These are phyloP conservation scores for Isaurus tuberculatus DNA, from an alignment of 92 coral and sea anemone genomes.

Conservation along the genomic window DNA sequence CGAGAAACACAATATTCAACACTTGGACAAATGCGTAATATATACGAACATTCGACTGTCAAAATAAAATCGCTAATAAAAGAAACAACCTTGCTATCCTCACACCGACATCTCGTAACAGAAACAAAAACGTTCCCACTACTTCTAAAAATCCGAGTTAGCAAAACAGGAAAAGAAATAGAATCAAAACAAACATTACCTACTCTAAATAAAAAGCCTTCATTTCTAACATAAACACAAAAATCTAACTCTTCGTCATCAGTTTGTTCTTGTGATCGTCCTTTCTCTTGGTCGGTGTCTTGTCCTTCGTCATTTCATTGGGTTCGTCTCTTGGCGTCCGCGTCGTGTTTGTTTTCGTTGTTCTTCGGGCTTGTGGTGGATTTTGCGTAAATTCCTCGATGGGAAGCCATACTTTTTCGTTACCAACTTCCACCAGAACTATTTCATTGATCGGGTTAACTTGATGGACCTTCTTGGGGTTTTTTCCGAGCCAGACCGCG, in stretches of 20 bases:
- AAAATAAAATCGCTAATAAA: neutral
- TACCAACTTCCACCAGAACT: neutral
- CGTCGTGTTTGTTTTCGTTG: neutral
- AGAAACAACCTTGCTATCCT: too few species aligned
- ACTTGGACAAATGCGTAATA: slow-evolving; percentile 7
- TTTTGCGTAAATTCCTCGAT: neutral
- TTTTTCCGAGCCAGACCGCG: neutral
- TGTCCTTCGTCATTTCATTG: neutral
- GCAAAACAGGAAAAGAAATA: slow-evolving; percentile 18
- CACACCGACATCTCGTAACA: too few species aligned
- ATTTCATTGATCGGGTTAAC: neutral
- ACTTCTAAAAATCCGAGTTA: slow-evolving; percentile 25
- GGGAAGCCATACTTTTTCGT: neutral
- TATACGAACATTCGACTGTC: neutral
- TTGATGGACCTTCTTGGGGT: neutral
- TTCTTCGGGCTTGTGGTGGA: neutral
- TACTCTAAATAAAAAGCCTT: slow-evolving; percentile 18
- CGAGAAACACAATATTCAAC: neutral
- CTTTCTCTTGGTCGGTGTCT: neutral
- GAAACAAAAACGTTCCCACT: too few species aligned
- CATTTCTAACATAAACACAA: slow-evolving; percentile 9
- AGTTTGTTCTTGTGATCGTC: neutral
- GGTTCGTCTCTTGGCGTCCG: neutral
- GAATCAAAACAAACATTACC: slow-evolving; percentile 32
- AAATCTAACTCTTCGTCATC: slow-evolving; percentile 2